Conservation (phyloP, 1,140 invertebrate genomes). For the Megathymus violae region DNA sequence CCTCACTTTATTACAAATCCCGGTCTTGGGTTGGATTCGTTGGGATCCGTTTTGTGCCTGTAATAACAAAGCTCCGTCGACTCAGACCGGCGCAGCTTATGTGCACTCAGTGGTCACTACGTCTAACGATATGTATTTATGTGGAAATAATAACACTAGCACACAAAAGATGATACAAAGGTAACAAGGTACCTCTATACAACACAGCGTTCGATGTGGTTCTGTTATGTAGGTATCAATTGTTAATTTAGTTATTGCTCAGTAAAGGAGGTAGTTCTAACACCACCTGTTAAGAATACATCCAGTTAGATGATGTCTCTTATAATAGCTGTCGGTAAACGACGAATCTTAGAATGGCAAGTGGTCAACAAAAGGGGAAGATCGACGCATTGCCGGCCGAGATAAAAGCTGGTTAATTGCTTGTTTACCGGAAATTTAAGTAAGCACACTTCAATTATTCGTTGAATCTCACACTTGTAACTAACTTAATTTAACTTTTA, state of each 20-base stretch:
- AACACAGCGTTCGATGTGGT: no score
- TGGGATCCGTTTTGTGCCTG: conserved; percentile 65
- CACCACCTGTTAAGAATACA: no score
- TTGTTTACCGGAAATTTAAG: no score
- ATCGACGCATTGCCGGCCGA: no score
- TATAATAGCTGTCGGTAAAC: no score
- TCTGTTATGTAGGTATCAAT: no score
- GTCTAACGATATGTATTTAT: conserved; percentile 14
- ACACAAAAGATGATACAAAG: background rate
- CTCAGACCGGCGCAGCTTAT: conserved; percentile 52
- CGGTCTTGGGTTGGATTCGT: conserved; percentile 62
- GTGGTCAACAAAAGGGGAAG: no score
- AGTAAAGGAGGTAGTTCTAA: no score
- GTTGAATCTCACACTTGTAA: background rate
- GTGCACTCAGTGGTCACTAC: conserved; percentile 41
- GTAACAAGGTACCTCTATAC: background rate
- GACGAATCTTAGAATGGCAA: no score
- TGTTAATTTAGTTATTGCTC: no score
- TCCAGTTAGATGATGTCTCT: no score
- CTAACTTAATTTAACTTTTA: background rate
- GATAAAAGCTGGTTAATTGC: no score
- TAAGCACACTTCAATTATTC: background rate
- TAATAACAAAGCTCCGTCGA: conserved; percentile 53
- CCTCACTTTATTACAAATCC: conserved; percentile 73
- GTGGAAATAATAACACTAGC: conserved; percentile 11